These are phyloP conservation scores for Gymnocypris eckloni DNA, from an alignment of 2,797 vertebrate genomes.

Conservation along the genomic window DNA sequence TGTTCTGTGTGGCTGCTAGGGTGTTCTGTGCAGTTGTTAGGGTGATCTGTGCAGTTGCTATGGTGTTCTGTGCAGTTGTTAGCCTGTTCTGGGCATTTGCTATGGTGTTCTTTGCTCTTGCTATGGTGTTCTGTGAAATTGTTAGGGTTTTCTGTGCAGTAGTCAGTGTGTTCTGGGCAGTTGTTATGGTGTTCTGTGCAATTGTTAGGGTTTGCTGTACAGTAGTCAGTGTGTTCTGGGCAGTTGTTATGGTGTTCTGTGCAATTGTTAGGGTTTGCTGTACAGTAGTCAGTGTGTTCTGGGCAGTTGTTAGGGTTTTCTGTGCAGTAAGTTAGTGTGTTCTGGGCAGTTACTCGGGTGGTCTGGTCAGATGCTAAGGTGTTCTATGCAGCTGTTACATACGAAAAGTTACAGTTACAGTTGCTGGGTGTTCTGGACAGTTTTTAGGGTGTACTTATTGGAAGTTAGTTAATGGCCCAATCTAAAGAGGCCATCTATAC, in stretches of 20 bases:
- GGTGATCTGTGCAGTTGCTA: too few species aligned
- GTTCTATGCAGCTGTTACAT: not conserved
- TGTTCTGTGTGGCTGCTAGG: not conserved
- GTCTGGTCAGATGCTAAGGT: not conserved
- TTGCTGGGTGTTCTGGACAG: not conserved
- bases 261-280: too few species aligned
- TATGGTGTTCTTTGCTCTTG: too few species aligned
- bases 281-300: not conserved
- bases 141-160: too few species aligned
- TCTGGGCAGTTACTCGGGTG: not conserved
- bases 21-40: too few species aligned
- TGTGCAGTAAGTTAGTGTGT: not conserved
- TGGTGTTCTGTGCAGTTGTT: too few species aligned
- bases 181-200: not conserved
- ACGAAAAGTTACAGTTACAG: not conserved
- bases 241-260: not conserved
- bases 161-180: not conserved
- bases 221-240: not conserved
- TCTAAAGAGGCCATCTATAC: not conserved
- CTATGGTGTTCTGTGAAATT: too few species aligned
- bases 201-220: not conserved
- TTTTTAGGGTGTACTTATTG: not conserved
- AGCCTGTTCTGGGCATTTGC: too few species aligned
- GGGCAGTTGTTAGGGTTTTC: not conserved
- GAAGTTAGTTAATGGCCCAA: not conserved